phyloP scores from a whole-genome alignment of 1,140 invertebrate genomes.

The Amphibalanus amphitrite region DNA sequence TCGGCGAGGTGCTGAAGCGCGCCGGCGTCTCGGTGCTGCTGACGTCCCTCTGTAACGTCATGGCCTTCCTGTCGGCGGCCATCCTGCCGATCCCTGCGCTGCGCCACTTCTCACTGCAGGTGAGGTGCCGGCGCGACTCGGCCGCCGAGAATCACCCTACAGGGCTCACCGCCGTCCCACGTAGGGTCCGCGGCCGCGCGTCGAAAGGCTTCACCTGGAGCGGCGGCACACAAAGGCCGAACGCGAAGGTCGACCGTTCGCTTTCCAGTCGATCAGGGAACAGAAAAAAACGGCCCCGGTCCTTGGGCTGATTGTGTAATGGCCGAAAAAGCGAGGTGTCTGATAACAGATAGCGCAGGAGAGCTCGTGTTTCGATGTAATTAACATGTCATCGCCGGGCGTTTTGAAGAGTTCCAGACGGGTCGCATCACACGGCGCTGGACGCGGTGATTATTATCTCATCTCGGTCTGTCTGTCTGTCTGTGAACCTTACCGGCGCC shows the following conservation, averaged over 20 bases:
- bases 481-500: too few species aligned
- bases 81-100: slow-evolving; percentile 88
- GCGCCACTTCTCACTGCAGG: slow-evolving; percentile 64
- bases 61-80: slow-evolving; percentile 56
- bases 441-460: too few species aligned
- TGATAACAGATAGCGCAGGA: too few species aligned
- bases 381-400: not conserved
- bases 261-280: too few species aligned
- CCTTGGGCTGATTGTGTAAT: too few species aligned
- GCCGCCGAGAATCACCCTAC: too few species aligned
- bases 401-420: not conserved
- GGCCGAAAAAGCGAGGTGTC: too few species aligned
- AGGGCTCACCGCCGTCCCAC: not conserved
- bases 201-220: too few species aligned
- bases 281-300: too few species aligned
- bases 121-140: slow-evolving; percentile 29
- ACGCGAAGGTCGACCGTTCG: too few species aligned
- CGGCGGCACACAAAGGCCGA: too few species aligned
- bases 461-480: too few species aligned
- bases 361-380: not conserved
- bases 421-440: not conserved
- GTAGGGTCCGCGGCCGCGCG: slow-evolving; percentile 3
- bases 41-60: slow-evolving; percentile 65
- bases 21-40: slow-evolving; percentile 67
- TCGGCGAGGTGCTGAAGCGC: slow-evolving; percentile 65